Percentiles rank a stretch among this genome's conserved stretches.
Evolutionary conservation across 2,797 vertebrate genomes (phyloP).

Genomic region (Pangasius krempfi): DNA sequence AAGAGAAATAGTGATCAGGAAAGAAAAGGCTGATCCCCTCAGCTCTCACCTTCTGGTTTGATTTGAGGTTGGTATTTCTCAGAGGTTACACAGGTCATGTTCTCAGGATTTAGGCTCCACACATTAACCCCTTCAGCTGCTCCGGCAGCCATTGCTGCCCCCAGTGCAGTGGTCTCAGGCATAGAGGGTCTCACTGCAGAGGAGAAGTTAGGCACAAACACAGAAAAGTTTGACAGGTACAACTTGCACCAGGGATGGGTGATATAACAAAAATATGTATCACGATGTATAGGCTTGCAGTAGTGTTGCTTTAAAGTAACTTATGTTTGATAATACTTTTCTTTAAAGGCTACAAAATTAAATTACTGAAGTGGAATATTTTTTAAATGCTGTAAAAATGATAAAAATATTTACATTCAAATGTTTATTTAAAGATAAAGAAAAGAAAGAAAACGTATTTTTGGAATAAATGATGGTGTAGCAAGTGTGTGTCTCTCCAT

Average conservation of each 20-base stretch:
- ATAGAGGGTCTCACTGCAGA: conserved; percentile 90
- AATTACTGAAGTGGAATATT: not conserved
- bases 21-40: not conserved
- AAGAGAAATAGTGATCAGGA: not conserved
- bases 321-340: not conserved
- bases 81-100: conserved; percentile 87
- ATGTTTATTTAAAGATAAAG: not conserved
- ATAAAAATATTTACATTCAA: not conserved
- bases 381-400: not conserved
- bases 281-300: not conserved
- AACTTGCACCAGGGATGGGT: not conserved
- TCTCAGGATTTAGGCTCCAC: conserved; percentile 88
- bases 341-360: not conserved
- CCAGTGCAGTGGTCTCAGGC: conserved; percentile 96
- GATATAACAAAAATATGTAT: not conserved
- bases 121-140: conserved; percentile 93
- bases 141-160: conserved; percentile 95
- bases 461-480: not conserved
- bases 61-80: conserved; percentile 96
- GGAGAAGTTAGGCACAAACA: not conserved
- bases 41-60: conserved; percentile 83
- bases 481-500: not conserved
- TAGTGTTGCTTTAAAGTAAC: not conserved
- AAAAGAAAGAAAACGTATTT: not conserved
- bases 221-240: not conserved